Evolutionary conservation across 1,140 invertebrate genomes (phyloP), one percentile per base, ranked within the genome.

Genomic region (Chironomus striatipennis): DNA sequence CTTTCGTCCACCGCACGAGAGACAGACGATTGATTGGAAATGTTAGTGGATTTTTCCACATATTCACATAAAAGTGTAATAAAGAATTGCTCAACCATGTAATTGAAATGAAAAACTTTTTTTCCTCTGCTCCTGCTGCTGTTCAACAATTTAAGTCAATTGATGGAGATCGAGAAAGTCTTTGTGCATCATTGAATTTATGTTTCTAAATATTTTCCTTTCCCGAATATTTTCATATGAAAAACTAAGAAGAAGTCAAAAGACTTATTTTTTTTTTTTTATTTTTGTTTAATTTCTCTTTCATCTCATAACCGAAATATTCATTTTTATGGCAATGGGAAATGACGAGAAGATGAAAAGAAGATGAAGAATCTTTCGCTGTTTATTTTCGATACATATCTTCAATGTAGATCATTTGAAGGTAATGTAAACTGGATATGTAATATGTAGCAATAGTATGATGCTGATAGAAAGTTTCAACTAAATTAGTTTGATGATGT

Each of bases 391-490:
- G 47, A 57, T 57, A 57, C 47, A 34, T 34, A 34, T 34, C 24
- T 34, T 34, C 24, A 34, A 34, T 34, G 24, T 34, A 34, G 24
- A 34, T 34, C 24, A 57, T 57, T 57, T 57, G 47, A 57, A 57
- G 47, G 47, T 57, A 57, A 57, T 57, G 47, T 15, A 47, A 47
- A 12, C 12, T n/a, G n/a, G 12, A 57, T 57, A 57, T 57, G 47
- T n/a, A 57, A 57, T 12, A 57, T 57, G 12, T 57, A n/a, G 47
- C 15, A 47, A 47, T 8, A 7, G 2, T 47, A 57, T 57, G n/a
- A n/a, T 57, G 47, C n/a, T 57, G 47, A 57, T 57, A 57, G 47
- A 57, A 57, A 57, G n/a, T 57, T 57, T 57, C 47, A 57, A 57
- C 47, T 57, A 57, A 57, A 57, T 34, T 34, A 34, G 24, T 34